Evolutionary conservation across 2,888 invertebrate species (phyloP).

Genomic region (Stictocephala bisonia): DNA sequence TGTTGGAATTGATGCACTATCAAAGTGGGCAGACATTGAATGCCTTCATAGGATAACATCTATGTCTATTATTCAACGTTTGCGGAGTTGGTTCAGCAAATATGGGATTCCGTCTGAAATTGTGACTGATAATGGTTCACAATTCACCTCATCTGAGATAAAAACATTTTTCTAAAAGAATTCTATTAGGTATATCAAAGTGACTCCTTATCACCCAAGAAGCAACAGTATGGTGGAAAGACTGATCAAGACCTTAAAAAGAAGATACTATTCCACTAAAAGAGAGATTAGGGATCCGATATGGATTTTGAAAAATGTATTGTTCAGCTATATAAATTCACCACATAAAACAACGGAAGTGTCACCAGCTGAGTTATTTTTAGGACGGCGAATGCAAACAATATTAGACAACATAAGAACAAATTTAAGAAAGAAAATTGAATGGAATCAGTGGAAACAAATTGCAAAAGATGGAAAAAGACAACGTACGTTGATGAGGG

Average conservation of each 20-base stretch:
- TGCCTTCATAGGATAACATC: conserved; percentile 30
- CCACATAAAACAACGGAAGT: conserved; percentile 27
- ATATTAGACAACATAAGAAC: conserved; percentile 5
- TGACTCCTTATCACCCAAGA: background rate
- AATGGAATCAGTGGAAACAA: background rate
- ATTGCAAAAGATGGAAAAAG: background rate
- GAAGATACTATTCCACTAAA: background rate
- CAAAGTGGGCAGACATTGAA: conserved; percentile 38
- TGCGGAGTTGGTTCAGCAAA: conserved; percentile 32
- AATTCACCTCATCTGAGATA: background rate
- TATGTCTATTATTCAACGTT: background rate
- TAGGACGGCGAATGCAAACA: background rate
- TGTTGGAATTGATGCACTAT: conserved; percentile 34
- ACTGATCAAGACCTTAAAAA: background rate
- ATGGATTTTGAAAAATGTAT: conserved; percentile 14
- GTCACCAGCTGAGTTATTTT: conserved; percentile 27
- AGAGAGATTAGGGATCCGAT: background rate
- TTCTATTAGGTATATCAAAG: background rate
- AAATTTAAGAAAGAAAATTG: background rate
- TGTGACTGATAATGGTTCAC: conserved; percentile 9
- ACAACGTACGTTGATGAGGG: background rate
- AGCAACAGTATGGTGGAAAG: background rate
- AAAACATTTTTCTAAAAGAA: background rate
- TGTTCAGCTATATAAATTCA: conserved; percentile 25
- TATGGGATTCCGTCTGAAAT: background rate